Evolutionary conservation across 2,888 invertebrate genomes (phyloP), one percentile per base, ranked within the genome.

Genomic region (Ceramica pisi): DNA sequence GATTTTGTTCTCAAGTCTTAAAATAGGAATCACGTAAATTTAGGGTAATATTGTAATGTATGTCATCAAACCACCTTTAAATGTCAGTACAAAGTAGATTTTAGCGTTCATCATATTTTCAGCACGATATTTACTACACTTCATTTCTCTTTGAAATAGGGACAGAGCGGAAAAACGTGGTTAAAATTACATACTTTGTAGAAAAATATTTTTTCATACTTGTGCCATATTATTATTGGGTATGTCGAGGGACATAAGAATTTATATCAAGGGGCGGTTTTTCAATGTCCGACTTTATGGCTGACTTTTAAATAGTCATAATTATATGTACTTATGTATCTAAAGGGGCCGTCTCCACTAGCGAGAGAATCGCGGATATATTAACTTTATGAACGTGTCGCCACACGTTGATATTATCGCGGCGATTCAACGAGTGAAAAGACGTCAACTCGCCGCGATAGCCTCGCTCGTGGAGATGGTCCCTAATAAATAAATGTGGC

Each of bases 71-170:
- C 51, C 70, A 70, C 69, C 59, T 69, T n/a, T 14, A 23, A 16
- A 46, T 19, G 14, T 35, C 44, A 51, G 70, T 70, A 70, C 70
- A 70, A 70, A 69, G 51, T 69, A 70, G 50, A 51, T 23, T 44
- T 35, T 59, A 70, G 41, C 51, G 0, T 21, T 41, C 48, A 46
- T 53, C n/a, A 8, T 66, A 19, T 14, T 41, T 41, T 51, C 2
- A 26, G 3, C 12, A 64, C 26, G 4, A 38, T 14, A 26, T 65
- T 51, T 31, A 64, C 19, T 50, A 50, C 2, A 16, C 21, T 19
- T 41, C 14, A 14, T 7, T 14, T 63, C 0, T 63, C 62, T 65
- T 44, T 14, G 12, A 10, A n/a, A 66, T 48, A 62, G 2, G 35
- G 14, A 19, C 21, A 23, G 6, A 56, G 56, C 10, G n/a, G 35